These are phyloP conservation scores for Pseudomugil tenellus DNA, from an alignment of 2,797 vertebrate genomes.

Conservation along the genomic window DNA sequence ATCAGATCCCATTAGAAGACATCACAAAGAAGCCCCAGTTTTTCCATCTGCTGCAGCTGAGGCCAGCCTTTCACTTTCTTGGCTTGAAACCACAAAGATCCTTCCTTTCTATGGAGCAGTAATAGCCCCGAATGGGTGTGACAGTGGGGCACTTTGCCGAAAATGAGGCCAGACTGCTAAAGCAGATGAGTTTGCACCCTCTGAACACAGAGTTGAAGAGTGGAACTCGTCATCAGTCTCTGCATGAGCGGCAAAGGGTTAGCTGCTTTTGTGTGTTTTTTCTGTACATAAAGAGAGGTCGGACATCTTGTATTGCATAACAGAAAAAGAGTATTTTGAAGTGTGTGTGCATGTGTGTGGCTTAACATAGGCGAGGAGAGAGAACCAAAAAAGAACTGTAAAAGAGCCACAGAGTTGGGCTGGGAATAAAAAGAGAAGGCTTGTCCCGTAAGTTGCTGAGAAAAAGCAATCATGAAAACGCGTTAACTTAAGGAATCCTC, in stretches of 20 bases:
- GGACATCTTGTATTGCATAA: constrained; percentile 16
- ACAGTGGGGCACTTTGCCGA: constrained; percentile 48
- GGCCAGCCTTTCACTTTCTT: constrained; percentile 55
- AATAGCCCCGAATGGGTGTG: constrained; percentile 63
- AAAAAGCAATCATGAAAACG: constrained; percentile 70
- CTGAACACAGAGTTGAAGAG: constrained; percentile 42
- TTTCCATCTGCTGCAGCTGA: constrained; percentile 49
- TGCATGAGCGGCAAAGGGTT: constrained; percentile 31
- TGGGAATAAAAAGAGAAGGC: constrained; percentile 25
- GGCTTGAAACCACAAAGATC: constrained; percentile 40
- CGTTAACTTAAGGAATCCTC: constrained; percentile 61
- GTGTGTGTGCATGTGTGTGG: not conserved
- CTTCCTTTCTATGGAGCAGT: constrained; percentile 40
- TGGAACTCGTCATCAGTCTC: constrained; percentile 30
- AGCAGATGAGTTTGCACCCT: constrained; percentile 49
- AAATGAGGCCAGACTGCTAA: constrained; percentile 47
- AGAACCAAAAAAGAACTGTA: constrained; percentile 3
- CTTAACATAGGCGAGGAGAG: not conserved
- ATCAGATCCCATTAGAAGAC: constrained; percentile 52
- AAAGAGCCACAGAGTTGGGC: constrained; percentile 3
- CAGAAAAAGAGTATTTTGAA: not conserved
- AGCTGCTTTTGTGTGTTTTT: constrained; percentile 18
- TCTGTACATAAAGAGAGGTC: not conserved
- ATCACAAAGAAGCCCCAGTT: constrained; percentile 42
- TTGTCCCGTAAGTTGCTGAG: constrained; percentile 41